Percentiles rank a stretch among this genome's conserved stretches.
Evolutionary conservation across 1,140 invertebrate species (phyloP).

Genomic region (Cydia pomonella): DNA sequence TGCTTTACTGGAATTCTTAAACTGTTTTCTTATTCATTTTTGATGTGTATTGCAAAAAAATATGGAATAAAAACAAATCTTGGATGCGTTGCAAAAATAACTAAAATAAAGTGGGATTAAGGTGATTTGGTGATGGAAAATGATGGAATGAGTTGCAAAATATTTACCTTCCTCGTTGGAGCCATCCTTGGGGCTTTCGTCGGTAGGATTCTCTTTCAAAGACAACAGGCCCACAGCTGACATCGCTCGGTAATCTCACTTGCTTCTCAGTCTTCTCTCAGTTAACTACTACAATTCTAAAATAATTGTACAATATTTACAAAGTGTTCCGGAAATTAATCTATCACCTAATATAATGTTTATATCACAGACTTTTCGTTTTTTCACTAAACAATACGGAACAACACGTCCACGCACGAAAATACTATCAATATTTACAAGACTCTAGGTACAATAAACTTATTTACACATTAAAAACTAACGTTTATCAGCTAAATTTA

Average conservation of each 20-base stretch:
- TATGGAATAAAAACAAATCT: conserved; percentile 16
- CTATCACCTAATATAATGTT: conserved; percentile 79
- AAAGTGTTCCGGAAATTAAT: conserved; percentile 76
- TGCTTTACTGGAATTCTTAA: not conserved
- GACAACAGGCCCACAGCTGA: conserved; percentile 78
- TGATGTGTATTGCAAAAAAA: conserved; percentile 12
- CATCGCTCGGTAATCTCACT: conserved; percentile 73
- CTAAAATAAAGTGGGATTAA: not conserved
- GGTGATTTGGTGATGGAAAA: not conserved
- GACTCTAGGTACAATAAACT: conserved; percentile 76
- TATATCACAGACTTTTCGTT: conserved; percentile 82
- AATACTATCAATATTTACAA: conserved; percentile 79
- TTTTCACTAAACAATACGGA: conserved; percentile 78
- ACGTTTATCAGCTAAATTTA: conserved; percentile 78
- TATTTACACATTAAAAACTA: conserved; percentile 81
- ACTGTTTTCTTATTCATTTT: conserved; percentile 18
- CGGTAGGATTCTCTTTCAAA: conserved; percentile 74
- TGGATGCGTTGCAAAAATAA: not conserved
- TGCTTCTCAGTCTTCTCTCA: conserved; percentile 78
- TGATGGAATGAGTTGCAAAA: conserved; percentile 30
- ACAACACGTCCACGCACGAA: conserved; percentile 80
- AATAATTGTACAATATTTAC: conserved; percentile 79
- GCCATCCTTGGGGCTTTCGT: conserved; percentile 57
- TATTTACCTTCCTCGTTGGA: conserved; percentile 52
- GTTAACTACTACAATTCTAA: conserved; percentile 76